phyloP scores from a whole-genome alignment of 37 sponge, comb jelly and placozoan species.

The Geodia barretti region DNA sequence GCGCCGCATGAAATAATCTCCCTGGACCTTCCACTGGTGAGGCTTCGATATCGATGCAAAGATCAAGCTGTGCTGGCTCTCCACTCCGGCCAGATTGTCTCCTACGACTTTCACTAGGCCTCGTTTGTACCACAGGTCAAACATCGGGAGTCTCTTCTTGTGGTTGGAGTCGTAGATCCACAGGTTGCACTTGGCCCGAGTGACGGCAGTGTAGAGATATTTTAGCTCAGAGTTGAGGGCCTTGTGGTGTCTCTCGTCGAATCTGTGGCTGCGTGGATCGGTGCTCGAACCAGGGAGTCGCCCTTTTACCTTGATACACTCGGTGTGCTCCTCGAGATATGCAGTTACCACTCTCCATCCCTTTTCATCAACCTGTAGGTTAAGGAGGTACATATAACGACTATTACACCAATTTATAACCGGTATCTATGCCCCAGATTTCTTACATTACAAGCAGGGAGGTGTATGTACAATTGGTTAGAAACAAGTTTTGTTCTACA shows the following conservation, averaged over 20 bases:
- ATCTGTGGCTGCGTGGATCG: constrained; percentile 43
- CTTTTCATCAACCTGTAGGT: constrained; percentile 54
- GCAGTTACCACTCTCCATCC: constrained; percentile 75
- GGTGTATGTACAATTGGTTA: too few relatives aligned
- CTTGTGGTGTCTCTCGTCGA: constrained; percentile 68
- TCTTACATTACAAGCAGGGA: too few relatives aligned
- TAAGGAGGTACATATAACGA: background rate
- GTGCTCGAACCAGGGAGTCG: constrained; percentile 15
- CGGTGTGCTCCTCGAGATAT: constrained; percentile 20
- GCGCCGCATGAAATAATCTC: constrained; percentile 60
- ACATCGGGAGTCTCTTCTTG: constrained; percentile 52
- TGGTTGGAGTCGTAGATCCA: constrained; percentile 82
- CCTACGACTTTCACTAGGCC: constrained; percentile 50
- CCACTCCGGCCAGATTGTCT: background rate
- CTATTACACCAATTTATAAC: background rate
- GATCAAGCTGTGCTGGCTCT: constrained; percentile 18
- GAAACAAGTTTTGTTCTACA: too few relatives aligned
- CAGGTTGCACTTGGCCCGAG: constrained; percentile 82
- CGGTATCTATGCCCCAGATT: background rate
- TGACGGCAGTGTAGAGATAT: constrained; percentile 87
- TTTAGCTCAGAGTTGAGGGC: constrained; percentile 85
- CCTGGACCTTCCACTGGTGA: constrained; percentile 71
- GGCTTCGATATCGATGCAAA: constrained; percentile 41
- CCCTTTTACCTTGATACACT: background rate
- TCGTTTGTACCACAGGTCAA: constrained; percentile 59